Percentiles rank a stretch among this genome's conserved stretches.
These are phyloP conservation scores for Nematostella vectensis DNA, from an alignment of 92 coral and sea anemone species.

Conservation along the genomic window DNA sequence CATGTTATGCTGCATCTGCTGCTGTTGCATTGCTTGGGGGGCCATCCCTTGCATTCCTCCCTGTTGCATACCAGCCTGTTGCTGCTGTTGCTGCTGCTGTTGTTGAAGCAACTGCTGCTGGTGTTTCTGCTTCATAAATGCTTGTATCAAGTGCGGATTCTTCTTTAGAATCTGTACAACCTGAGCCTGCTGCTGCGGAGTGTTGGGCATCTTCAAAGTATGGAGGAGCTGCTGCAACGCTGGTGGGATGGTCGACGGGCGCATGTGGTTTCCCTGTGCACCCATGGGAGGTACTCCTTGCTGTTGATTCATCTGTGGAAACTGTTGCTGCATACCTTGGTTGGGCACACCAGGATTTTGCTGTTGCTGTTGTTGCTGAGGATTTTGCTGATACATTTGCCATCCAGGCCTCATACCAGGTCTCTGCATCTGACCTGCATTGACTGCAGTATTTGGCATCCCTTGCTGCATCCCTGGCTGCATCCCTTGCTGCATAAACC, in stretches of 20 bases:
- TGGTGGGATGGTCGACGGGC: slow-evolving; percentile 36
- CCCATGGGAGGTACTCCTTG: slow-evolving; percentile 36
- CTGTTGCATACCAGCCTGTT: slow-evolving; percentile 47
- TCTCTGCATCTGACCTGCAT: slow-evolving; percentile 27
- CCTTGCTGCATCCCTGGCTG: slow-evolving; percentile 32
- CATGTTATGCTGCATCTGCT: slow-evolving; percentile 36
- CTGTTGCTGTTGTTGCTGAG: slow-evolving; percentile 17
- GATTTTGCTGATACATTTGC: slow-evolving; percentile 23
- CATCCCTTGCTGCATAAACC: slow-evolving; percentile 47
- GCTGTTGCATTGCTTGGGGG: slow-evolving; percentile 51
- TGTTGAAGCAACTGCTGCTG: slow-evolving; percentile 43
- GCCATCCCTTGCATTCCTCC: slow-evolving; percentile 44
- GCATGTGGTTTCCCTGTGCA: slow-evolving; percentile 27
- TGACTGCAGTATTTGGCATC: slow-evolving; percentile 28
- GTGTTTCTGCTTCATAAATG: slow-evolving; percentile 71
- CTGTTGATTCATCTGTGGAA: slow-evolving; percentile 28
- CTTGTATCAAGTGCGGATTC: slow-evolving; percentile 79
- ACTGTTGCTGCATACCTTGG: slow-evolving; percentile 29
- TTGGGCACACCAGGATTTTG: slow-evolving; percentile 15
- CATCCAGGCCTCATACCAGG: slow-evolving; percentile 29
- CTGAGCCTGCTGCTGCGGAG: slow-evolving; percentile 77
- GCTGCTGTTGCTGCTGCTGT: slow-evolving; percentile 62
- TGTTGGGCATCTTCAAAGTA: slow-evolving; percentile 48
- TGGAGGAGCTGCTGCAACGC: slow-evolving; percentile 72
- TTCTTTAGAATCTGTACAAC: slow-evolving; percentile 79